Percentiles rank a stretch among this genome's conserved stretches.
Conservation (phyloP, 2,113 vertebrate species). For the Egretta garzetta region DNA sequence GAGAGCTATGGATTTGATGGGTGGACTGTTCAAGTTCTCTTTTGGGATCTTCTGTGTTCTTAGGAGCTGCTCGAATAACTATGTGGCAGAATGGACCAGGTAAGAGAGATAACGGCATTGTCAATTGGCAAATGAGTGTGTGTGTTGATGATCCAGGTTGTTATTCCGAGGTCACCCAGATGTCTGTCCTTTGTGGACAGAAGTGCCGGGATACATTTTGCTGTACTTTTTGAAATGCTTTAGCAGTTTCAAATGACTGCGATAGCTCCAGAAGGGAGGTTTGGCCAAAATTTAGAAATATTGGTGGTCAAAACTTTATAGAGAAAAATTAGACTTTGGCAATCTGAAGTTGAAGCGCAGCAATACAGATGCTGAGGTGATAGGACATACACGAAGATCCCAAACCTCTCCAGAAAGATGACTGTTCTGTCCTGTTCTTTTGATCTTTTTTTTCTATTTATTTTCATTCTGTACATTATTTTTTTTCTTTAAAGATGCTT, state of each 20-base stretch:
- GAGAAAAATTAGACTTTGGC: too few relatives aligned
- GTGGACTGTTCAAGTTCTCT: too few relatives aligned
- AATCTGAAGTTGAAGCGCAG: too few relatives aligned
- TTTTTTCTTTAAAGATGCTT: not conserved
- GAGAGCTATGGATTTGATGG: too few relatives aligned
- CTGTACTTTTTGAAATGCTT: not conserved
- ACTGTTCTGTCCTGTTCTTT: not conserved
- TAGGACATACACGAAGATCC: too few relatives aligned
- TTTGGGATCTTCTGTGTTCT: constrained; percentile 4
- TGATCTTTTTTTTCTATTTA: not conserved
- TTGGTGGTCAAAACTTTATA: too few relatives aligned
- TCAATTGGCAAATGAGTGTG: not conserved
- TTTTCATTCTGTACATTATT: not conserved
- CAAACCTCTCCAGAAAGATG: too few relatives aligned
- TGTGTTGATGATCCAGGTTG: not conserved
- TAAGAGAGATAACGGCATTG: too few relatives aligned
- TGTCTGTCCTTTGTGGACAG: not conserved
- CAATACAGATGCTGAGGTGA: too few relatives aligned
- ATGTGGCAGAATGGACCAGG: not conserved
- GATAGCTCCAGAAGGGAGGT: not conserved
- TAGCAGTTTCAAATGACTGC: not conserved
- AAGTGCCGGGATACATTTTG: not conserved
- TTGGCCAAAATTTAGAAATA: not conserved
- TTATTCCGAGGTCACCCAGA: not conserved
- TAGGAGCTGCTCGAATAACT: not conserved